Conservation (phyloP, 2,797 vertebrate genomes). For the Nyctibius grandis region DNA sequence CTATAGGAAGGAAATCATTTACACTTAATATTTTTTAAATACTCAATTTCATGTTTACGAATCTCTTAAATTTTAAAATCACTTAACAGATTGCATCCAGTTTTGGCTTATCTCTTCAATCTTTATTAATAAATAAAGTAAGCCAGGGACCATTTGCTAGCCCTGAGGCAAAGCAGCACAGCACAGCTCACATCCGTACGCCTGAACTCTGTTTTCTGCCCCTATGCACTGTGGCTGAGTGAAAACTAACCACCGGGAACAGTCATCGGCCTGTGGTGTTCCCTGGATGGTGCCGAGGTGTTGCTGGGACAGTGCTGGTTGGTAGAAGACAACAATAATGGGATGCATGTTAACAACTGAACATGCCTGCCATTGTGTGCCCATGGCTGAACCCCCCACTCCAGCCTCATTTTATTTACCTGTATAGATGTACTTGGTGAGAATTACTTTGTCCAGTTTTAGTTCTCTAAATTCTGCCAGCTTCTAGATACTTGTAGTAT, state of each 20-base stretch:
- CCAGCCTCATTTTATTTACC: not conserved
- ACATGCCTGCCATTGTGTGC: not conserved
- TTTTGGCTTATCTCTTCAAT: not conserved
- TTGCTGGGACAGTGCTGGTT: not conserved
- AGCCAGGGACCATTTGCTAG: not conserved
- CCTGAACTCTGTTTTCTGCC: not conserved
- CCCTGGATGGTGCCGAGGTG: not conserved
- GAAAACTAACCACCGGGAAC: not conserved
- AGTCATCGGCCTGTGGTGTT: not conserved
- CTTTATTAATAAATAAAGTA: not conserved
- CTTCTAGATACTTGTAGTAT: not conserved
- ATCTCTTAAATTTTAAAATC: not conserved
- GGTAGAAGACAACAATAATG: not conserved
- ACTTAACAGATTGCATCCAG: not conserved
- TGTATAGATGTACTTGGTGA: not conserved
- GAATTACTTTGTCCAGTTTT: not conserved
- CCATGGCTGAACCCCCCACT: not conserved
- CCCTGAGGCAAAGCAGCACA: not conserved
- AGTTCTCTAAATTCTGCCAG: not conserved
- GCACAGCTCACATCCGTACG: not conserved
- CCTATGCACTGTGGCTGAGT: fast-evolving
- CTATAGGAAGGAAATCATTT: not conserved
- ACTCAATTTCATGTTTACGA: not conserved
- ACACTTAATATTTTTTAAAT: not conserved
- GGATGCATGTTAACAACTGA: not conserved